Percentiles rank a stretch among this genome's conserved stretches.
phyloP scores from a whole-genome alignment of 2,113 vertebrate genomes.

The Agapornis roseicollis region DNA sequence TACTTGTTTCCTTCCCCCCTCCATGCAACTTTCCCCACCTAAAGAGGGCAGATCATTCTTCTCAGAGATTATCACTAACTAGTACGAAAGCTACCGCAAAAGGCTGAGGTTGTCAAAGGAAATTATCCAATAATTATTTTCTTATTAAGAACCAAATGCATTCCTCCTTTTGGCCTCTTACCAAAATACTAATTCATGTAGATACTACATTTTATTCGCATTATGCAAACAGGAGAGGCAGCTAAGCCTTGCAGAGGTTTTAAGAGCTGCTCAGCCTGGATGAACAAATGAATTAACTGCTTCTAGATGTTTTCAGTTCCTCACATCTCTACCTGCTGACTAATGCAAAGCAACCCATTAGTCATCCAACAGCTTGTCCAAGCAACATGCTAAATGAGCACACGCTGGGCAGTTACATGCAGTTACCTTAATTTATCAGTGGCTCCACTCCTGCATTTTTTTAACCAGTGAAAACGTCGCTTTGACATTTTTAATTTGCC shows the following conservation, averaged over 20 bases:
- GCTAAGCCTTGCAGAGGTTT: slow-evolving; percentile 43
- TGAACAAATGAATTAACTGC: slow-evolving; percentile 39
- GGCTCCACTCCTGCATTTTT: not conserved
- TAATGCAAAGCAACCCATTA: not conserved
- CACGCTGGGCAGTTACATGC: not conserved
- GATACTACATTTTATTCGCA: slow-evolving; percentile 75
- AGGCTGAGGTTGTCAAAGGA: slow-evolving; percentile 69
- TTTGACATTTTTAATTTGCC: slow-evolving; percentile 2
- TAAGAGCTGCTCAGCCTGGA: not conserved
- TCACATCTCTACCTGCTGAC: not conserved
- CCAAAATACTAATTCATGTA: slow-evolving; percentile 74
- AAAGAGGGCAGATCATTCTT: not conserved
- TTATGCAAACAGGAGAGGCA: slow-evolving; percentile 68
- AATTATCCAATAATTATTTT: slow-evolving; percentile 81
- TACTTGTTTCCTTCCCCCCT: not conserved
- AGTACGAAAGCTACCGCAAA: slow-evolving; percentile 50
- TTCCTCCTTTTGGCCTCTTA: slow-evolving; percentile 70
- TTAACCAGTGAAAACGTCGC: not conserved
- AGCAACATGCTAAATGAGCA: not conserved
- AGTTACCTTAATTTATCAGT: not conserved
- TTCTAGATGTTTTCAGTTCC: not conserved
- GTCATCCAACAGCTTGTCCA: not conserved
- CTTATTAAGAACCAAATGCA: slow-evolving; percentile 85
- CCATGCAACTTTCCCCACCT: not conserved
- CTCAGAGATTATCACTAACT: slow-evolving; percentile 63